These are phyloP conservation scores for Chrysopa pallens DNA, from an alignment of 1,140 invertebrate species.

Conservation along the genomic window DNA sequence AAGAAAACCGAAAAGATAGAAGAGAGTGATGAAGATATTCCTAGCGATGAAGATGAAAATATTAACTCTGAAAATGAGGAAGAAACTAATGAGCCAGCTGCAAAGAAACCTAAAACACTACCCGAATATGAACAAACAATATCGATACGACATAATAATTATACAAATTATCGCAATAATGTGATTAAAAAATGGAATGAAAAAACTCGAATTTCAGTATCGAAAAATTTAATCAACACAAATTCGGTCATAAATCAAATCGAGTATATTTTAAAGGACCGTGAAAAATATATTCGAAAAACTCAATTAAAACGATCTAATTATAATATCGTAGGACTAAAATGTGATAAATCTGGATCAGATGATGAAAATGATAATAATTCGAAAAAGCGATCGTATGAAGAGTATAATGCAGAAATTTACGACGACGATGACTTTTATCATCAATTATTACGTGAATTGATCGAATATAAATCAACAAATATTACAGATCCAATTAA, in stretches of 20 bases:
- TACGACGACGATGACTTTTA: slow-evolving; percentile 97
- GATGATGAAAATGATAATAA: slow-evolving; percentile 11
- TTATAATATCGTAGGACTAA: slow-evolving; percentile 52
- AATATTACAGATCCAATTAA: slow-evolving; percentile 66
- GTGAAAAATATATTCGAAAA: slow-evolving; percentile 50
- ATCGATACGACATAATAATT: slow-evolving; percentile 38
- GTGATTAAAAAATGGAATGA: slow-evolving; percentile 86
- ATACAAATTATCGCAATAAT: slow-evolving; percentile 51
- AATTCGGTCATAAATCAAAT: slow-evolving; percentile 74
- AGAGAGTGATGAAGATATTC: slow-evolving; percentile 27
- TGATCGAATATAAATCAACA: slow-evolving; percentile 79
- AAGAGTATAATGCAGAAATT: slow-evolving; percentile 65
- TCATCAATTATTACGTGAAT: slow-evolving; percentile 75
- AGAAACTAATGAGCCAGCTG: slow-evolving; percentile 23
- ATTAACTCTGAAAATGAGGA: slow-evolving; percentile 15
- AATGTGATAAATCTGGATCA: slow-evolving; percentile 19
- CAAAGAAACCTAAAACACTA: slow-evolving; percentile 38
- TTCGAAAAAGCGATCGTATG: slow-evolving; percentile 18
- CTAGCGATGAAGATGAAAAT: slow-evolving; percentile 26
- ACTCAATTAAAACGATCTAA: slow-evolving; percentile 66
- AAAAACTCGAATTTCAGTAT: slow-evolving; percentile 55
- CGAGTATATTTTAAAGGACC: slow-evolving; percentile 64
- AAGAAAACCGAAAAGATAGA: slow-evolving; percentile 10
- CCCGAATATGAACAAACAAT: slow-evolving; percentile 43
- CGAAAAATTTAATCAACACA: slow-evolving; percentile 35